Percentiles rank a stretch among this genome's conserved stretches.
phyloP scores from a whole-genome alignment of 2,888 invertebrate genomes.

The Lepidochitona cinerea region DNA sequence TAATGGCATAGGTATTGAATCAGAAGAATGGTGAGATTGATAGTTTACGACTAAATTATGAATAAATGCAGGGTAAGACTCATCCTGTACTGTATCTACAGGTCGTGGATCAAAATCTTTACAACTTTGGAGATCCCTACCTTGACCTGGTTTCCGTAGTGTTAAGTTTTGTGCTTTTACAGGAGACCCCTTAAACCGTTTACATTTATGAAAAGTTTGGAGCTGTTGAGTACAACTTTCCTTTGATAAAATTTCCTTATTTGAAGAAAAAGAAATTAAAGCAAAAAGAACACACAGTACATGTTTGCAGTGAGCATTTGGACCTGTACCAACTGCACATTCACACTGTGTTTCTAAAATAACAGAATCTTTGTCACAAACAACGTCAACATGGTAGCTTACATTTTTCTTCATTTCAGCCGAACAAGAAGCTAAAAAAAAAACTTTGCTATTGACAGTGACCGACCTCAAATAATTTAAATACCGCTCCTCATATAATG shows the following conservation, averaged over 20 bases:
- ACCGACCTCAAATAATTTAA: background rate
- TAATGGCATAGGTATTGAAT: slow-evolving; percentile 30
- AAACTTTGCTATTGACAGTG: background rate
- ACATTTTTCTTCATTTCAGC: slow-evolving; percentile 29
- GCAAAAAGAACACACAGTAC: slow-evolving; percentile 29
- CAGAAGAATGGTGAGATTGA: background rate
- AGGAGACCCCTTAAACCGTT: slow-evolving; percentile 22
- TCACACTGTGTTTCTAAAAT: slow-evolving; percentile 38
- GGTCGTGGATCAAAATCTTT: background rate
- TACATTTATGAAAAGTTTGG: slow-evolving; percentile 27
- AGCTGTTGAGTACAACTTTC: slow-evolving; percentile 31
- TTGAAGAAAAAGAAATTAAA: slow-evolving; percentile 4
- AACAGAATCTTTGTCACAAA: slow-evolving; percentile 14
- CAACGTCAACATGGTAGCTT: slow-evolving; percentile 28
- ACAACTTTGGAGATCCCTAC: background rate
- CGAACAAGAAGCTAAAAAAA: slow-evolving; percentile 1
- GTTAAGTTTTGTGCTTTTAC: slow-evolving; percentile 19
- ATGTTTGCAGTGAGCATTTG: slow-evolving; percentile 43
- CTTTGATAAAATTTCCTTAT: slow-evolving; percentile 13
- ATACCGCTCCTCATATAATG: background rate
- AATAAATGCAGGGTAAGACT: background rate
- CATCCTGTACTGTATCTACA: background rate
- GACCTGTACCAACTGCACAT: slow-evolving; percentile 42
- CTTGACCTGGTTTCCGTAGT: background rate
- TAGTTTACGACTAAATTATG: slow-evolving; percentile 28